Conservation (phyloP, 2,888 invertebrate species). For the Anagyrus pseudococci region DNA sequence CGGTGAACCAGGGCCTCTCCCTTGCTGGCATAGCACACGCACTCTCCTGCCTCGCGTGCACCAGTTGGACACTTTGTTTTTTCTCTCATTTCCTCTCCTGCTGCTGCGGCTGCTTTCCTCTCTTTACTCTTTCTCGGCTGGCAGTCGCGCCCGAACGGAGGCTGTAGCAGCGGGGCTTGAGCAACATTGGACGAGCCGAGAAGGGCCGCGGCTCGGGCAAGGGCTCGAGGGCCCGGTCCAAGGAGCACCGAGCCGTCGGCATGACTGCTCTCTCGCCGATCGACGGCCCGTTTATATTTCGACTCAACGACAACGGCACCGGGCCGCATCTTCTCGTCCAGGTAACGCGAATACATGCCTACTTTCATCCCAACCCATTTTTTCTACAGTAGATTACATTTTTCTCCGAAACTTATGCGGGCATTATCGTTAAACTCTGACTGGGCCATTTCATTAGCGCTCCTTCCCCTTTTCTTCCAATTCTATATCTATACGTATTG, state of each 20-base stretch:
- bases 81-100: too few species aligned
- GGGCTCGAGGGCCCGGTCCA: neutral
- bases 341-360: conserved; percentile 65
- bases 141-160: too few species aligned
- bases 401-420: neutral
- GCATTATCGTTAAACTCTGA: neutral
- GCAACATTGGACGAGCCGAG: neutral
- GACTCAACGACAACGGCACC: conserved; percentile 76
- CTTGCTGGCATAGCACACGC: too few species aligned
- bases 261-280: conserved; percentile 45
- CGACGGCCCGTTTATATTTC: conserved; percentile 77
- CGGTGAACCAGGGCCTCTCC: too few species aligned
- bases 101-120: too few species aligned
- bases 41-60: too few species aligned
- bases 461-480: neutral
- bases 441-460: neutral
- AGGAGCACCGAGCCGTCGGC: neutral
- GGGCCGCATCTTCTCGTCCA: conserved; percentile 78
- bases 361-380: neutral
- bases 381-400: neutral
- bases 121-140: too few species aligned
- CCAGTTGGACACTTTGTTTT: too few species aligned
- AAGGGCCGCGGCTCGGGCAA: neutral
- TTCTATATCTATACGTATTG: too few species aligned
- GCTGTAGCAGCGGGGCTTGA: too few species aligned